A percentile compares a stretch with the other conserved stretches of the same genome.
phyloP scores from a whole-genome alignment of 2,797 vertebrate species.

The Erpetoichthys calabaricus region DNA sequence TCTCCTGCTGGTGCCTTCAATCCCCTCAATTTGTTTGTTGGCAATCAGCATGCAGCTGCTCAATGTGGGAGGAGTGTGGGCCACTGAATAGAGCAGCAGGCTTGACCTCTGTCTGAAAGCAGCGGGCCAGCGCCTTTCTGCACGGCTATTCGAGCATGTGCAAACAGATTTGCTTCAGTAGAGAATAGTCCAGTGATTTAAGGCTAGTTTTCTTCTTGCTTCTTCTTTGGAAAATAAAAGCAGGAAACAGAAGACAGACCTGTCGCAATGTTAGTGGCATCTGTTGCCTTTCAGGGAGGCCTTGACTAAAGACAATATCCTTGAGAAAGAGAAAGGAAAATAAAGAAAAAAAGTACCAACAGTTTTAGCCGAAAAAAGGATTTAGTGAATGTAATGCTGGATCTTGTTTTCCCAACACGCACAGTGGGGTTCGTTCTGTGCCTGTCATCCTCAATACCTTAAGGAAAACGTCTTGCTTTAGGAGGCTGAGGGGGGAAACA shows the following conservation, averaged over 20 bases:
- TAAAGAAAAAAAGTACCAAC: slow-evolving; percentile 28
- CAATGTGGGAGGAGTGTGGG: slow-evolving; percentile 33
- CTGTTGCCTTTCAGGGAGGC: slow-evolving; percentile 57
- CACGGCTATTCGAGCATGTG: slow-evolving; percentile 42
- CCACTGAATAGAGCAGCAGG: slow-evolving; percentile 34
- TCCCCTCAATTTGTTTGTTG: slow-evolving; percentile 55
- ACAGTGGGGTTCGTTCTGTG: slow-evolving; percentile 29
- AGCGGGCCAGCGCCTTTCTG: slow-evolving; percentile 43
- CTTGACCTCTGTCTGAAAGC: slow-evolving; percentile 41
- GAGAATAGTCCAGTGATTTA: slow-evolving; percentile 46
- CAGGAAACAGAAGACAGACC: slow-evolving; percentile 32
- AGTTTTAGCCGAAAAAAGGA: slow-evolving; percentile 26
- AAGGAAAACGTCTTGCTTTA: slow-evolving; percentile 17
- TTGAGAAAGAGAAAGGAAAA: slow-evolving; percentile 18
- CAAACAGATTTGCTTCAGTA: slow-evolving; percentile 42
- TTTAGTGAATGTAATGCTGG: slow-evolving; percentile 22
- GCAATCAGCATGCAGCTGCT: slow-evolving; percentile 50
- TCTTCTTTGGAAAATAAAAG: slow-evolving; percentile 23
- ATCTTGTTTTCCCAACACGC: slow-evolving; percentile 34
- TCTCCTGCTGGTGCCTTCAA: slow-evolving; percentile 48
- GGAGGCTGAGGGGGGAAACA: slow-evolving; percentile 29
- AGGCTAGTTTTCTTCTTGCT: slow-evolving; percentile 27
- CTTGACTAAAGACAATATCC: slow-evolving; percentile 45
- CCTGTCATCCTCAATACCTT: slow-evolving; percentile 24
- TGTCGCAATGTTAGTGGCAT: slow-evolving; percentile 45